A percentile compares a stretch with the other conserved stretches of the same genome.
Evolutionary conservation across 2,797 vertebrate species (phyloP).

Genomic region (Uromys caudimaculatus): DNA sequence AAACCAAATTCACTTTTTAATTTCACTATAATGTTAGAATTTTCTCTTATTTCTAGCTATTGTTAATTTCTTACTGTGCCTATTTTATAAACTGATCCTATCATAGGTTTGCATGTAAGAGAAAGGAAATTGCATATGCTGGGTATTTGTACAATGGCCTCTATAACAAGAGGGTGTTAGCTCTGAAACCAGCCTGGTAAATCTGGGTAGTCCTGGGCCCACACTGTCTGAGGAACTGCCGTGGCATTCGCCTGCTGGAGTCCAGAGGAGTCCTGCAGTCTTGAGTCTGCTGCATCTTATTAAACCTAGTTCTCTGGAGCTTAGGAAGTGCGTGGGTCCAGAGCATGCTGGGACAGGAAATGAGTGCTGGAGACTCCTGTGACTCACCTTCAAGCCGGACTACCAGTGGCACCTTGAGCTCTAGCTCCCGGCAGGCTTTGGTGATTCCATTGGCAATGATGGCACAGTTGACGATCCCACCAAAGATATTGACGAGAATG

Average conservation of each 20-base stretch:
- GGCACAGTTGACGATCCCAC: conserved; percentile 98
- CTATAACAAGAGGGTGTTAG: neutral
- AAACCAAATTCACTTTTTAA: neutral
- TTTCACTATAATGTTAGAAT: neutral
- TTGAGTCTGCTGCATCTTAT: neutral
- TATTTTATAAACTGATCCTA: neutral
- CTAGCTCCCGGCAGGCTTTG: conserved; percentile 96
- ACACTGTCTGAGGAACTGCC: neutral
- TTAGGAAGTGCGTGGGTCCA: neutral
- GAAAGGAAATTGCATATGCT: neutral
- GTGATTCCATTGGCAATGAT: conserved; percentile 99
- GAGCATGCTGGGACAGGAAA: neutral
- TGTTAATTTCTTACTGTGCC: neutral
- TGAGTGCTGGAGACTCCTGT: neutral
- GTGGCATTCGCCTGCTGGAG: too few relatives aligned
- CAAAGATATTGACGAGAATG: conserved; percentile 98
- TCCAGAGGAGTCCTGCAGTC: neutral
- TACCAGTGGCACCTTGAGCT: conserved; percentile 96
- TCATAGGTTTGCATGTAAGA: neutral
- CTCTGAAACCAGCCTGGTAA: neutral
- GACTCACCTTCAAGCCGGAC: conserved; percentile 96
- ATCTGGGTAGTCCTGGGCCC: neutral
- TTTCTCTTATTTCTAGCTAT: neutral
- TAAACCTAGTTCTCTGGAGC: neutral
- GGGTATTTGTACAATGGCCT: neutral